Conservation (phyloP, 2,113 vertebrate genomes). For the Lepidothrix coronata region DNA sequence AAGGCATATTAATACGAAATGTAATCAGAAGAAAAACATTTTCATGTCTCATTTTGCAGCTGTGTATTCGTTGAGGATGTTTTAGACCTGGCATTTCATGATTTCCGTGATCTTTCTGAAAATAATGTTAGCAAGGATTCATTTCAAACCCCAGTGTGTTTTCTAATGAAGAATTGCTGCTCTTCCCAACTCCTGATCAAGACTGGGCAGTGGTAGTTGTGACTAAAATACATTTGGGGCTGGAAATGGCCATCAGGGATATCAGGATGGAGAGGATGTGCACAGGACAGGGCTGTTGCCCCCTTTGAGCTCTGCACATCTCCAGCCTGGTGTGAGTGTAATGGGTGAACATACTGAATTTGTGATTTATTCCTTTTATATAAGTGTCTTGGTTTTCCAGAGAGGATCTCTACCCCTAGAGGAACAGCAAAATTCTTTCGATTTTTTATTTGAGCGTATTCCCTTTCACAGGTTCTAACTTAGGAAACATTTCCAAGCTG, state of each 20-base stretch:
- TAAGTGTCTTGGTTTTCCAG: neutral
- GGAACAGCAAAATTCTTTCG: neutral
- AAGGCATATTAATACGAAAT: neutral
- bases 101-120: neutral
- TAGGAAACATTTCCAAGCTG: neutral
- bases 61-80: neutral
- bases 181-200: neutral
- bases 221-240: neutral
- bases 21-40: neutral
- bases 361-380: neutral
- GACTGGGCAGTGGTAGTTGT: neutral
- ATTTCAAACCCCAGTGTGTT: neutral
- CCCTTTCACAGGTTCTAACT: neutral
- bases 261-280: neutral
- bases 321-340: neutral
- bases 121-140: neutral
- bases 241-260: neutral
- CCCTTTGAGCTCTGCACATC: neutral
- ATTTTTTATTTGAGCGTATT: neutral
- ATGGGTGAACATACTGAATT: neutral
- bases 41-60: neutral
- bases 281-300: rapidly evolving
- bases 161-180: neutral
- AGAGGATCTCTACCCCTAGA: neutral
- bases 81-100: neutral